These are phyloP conservation scores for Encarsia formosa DNA, from an alignment of 2,888 invertebrate species.

Conservation along the genomic window DNA sequence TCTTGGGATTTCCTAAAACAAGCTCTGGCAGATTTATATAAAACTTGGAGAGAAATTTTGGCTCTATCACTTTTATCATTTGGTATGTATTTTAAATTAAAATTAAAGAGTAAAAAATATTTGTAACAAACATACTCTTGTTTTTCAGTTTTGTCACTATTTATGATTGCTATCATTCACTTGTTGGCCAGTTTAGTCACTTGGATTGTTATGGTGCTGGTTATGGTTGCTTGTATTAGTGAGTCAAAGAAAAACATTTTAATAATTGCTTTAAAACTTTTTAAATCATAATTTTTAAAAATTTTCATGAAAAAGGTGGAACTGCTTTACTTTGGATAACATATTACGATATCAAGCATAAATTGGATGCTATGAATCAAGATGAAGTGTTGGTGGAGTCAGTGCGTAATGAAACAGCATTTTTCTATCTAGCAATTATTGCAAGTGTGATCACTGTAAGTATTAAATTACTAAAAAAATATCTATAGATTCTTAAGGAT, in stretches of 20 bases:
- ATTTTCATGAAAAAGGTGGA: conserved; percentile 50
- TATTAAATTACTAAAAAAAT: conserved; percentile 27
- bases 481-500: not conserved
- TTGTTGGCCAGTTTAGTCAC: conserved; percentile 79
- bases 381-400: conserved; percentile 67
- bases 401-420: conserved; percentile 79
- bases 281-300: conserved; percentile 1
- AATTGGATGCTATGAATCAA: conserved; percentile 57
- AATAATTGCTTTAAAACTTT: not conserved
- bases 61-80: conserved; percentile 76
- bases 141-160: conserved; percentile 60
- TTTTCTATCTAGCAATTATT: conserved; percentile 78
- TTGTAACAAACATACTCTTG: conserved; percentile 5
- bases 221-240: conserved; percentile 71
- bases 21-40: conserved; percentile 81
- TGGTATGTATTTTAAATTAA: conserved; percentile 57
- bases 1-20: conserved; percentile 87
- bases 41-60: conserved; percentile 82
- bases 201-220: conserved; percentile 81
- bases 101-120: not conserved
- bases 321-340: conserved; percentile 86
- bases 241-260: conserved; percentile 32
- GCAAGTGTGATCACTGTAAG: conserved; percentile 84
- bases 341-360: conserved; percentile 70
- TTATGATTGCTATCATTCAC: conserved; percentile 80